These are phyloP conservation scores for Zosterops borbonicus DNA, from an alignment of 2,113 vertebrate genomes.

Conservation along the genomic window DNA sequence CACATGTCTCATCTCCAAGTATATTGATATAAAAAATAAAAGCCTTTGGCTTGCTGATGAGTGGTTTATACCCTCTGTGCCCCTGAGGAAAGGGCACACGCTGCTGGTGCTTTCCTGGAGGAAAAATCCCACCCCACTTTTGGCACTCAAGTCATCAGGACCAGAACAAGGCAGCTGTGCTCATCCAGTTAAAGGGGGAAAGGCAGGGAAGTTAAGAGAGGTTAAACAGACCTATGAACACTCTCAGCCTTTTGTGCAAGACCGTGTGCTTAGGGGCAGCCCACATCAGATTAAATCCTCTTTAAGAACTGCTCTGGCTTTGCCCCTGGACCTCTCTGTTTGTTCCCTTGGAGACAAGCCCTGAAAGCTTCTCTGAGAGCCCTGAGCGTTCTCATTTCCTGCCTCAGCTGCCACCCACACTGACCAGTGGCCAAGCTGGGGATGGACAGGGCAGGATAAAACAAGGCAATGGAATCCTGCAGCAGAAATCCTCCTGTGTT, in stretches of 20 bases:
- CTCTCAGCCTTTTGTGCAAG: neutral
- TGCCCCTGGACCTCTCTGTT: neutral
- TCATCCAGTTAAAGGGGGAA: neutral
- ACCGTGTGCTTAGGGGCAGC: neutral
- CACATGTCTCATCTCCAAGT: neutral
- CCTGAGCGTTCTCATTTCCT: neutral
- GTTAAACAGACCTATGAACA: neutral
- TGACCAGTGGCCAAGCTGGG: neutral
- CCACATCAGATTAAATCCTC: constrained; percentile 6
- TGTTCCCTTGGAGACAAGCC: constrained; percentile 44
- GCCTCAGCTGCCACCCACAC: neutral
- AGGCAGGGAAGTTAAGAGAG: neutral
- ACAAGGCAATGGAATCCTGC: neutral
- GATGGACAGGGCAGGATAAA: neutral
- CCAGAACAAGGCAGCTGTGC: neutral
- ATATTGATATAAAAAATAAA: accelerated
- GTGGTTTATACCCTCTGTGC: neutral
- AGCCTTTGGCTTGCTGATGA: neutral
- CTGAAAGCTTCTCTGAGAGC: neutral
- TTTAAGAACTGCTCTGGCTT: neutral
- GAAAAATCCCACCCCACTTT: neutral
- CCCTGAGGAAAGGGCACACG: neutral
- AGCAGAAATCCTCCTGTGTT: neutral
- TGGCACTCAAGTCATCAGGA: neutral
- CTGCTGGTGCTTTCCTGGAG: neutral